Evolutionary conservation across 2,888 invertebrate genomes (phyloP).

Genomic region (Keiferia lycopersicella): DNA sequence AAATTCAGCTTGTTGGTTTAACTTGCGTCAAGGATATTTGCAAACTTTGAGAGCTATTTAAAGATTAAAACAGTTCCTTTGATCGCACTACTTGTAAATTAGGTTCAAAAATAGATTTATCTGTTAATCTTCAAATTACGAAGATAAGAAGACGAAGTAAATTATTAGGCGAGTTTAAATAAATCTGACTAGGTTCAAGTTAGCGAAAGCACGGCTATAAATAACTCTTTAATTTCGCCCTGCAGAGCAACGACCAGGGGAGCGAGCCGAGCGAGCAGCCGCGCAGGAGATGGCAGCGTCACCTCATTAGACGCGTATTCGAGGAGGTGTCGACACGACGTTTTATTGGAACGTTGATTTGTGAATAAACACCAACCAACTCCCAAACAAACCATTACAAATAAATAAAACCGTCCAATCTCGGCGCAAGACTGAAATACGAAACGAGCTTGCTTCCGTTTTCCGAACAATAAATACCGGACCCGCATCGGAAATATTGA

Average conservation of each 20-base stretch:
- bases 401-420: conserved; percentile 23
- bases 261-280: conserved; percentile 3
- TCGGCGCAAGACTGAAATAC: conserved; percentile 16
- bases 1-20: not conserved
- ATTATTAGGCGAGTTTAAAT: conserved; percentile 5
- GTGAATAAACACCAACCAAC: conserved; percentile 16
- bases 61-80: not conserved
- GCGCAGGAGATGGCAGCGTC: conserved; percentile 11
- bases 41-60: too few species aligned
- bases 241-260: conserved; percentile 17
- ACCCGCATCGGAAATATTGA: conserved; percentile 37
- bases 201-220: conserved; percentile 23
- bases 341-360: conserved; percentile 22
- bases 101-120: not conserved
- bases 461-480: conserved; percentile 25
- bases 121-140: not conserved
- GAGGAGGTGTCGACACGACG: conserved; percentile 21
- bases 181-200: conserved; percentile 13
- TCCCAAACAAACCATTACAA: conserved; percentile 16
- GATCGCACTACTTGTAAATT: not conserved
- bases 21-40: not conserved
- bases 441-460: conserved; percentile 20
- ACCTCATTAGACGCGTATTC: conserved; percentile 24
- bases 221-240: conserved; percentile 25
- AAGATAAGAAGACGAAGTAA: not conserved